Evolutionary conservation across 2,888 invertebrate genomes (phyloP).

Genomic region (Apamea epomidion): DNA sequence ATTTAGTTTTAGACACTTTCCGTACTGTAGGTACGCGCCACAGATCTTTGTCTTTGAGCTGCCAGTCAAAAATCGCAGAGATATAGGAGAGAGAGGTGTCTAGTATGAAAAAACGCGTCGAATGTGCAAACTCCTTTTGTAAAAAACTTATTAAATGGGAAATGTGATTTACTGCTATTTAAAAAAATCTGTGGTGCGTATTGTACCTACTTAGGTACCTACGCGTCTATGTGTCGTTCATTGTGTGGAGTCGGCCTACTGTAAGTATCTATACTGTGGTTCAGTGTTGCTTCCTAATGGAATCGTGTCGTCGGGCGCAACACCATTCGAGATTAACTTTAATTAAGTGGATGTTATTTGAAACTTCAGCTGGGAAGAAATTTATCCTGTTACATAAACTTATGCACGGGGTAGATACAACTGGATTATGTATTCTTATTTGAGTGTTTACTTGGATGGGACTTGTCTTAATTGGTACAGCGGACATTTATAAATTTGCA

Average conservation of each 20-base stretch:
- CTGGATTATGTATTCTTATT: slow-evolving; percentile 51
- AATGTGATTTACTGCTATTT: neutral
- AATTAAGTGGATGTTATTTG: slow-evolving; percentile 88
- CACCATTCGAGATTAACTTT: slow-evolving; percentile 87
- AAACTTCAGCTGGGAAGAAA: slow-evolving; percentile 80
- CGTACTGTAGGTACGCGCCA: neutral
- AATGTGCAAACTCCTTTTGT: neutral
- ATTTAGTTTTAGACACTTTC: neutral
- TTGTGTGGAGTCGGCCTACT: neutral
- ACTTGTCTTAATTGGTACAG: slow-evolving; percentile 11
- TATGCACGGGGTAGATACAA: slow-evolving; percentile 60
- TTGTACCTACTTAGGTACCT: neutral
- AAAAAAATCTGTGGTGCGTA: neutral
- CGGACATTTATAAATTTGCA: slow-evolving; percentile 1
- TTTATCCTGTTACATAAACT: slow-evolving; percentile 80
- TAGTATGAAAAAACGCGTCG: neutral
- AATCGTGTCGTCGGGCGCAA: slow-evolving; percentile 83
- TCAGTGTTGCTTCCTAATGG: slow-evolving; percentile 82
- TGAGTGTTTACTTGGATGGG: slow-evolving; percentile 5
- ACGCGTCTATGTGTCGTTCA: neutral
- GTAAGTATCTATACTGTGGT: neutral
- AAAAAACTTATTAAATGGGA: neutral
- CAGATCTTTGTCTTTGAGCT: neutral
- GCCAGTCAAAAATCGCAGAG: neutral
- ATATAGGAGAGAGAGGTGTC: neutral